A percentile compares a stretch with the other conserved stretches of the same genome.
Evolutionary conservation across 2,113 vertebrate genomes (phyloP).

Genomic region (Amazona guildingii): DNA sequence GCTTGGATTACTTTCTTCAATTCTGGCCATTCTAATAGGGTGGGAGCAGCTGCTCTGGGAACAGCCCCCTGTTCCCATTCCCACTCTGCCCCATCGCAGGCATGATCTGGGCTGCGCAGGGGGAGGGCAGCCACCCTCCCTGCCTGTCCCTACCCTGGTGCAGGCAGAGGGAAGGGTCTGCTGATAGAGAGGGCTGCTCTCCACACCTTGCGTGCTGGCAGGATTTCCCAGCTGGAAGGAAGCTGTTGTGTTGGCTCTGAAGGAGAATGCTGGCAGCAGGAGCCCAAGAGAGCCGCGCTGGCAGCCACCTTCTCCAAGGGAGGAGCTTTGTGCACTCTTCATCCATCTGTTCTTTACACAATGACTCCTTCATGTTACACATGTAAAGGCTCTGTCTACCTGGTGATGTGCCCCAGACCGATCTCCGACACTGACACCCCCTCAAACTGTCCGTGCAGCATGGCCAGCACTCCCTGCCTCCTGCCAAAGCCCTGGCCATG

Average conservation of each 20-base stretch:
- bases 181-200: no score
- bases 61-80: neutral
- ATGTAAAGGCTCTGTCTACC: neutral
- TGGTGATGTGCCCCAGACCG: fast-evolving
- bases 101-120: no score
- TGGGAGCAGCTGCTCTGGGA: neutral
- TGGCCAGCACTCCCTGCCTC: neutral
- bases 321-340: neutral
- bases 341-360: neutral
- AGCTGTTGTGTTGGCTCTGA: neutral
- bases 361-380: no score
- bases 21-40: neutral
- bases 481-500: neutral
- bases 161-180: neutral
- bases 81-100: neutral
- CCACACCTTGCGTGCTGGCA: fast-evolving
- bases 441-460: fast-evolving
- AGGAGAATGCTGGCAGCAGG: neutral
- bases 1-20: neutral
- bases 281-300: neutral
- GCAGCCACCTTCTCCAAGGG: neutral
- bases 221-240: neutral
- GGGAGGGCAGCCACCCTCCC: neutral
- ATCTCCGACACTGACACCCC: neutral
- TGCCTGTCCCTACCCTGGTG: neutral